These are phyloP conservation scores for Spongilla lacustris DNA, from an alignment of 37 sponge, comb jelly and placozoan species.

Conservation along the genomic window DNA sequence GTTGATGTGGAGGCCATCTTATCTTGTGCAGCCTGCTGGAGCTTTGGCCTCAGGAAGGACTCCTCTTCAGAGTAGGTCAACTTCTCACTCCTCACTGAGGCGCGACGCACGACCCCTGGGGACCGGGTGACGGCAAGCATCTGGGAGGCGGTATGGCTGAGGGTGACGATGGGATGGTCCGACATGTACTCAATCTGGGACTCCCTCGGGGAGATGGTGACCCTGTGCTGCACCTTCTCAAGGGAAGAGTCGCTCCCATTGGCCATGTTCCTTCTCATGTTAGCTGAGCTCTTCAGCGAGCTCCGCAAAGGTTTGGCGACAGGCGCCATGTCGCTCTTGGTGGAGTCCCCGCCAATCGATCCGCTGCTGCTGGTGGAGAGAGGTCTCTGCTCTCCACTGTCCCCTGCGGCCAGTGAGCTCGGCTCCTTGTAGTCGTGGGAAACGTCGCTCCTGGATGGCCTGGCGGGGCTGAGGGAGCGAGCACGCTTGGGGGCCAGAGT, in stretches of 20 bases:
- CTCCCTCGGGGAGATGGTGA: conserved; percentile 49
- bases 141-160: background rate
- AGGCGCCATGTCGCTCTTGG: background rate
- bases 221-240: conserved; percentile 9
- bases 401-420: background rate
- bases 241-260: background rate
- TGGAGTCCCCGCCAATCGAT: background rate
- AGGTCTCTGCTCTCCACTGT: too few relatives aligned
- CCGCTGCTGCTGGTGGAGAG: conserved; percentile 13
- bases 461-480: conserved; percentile 68
- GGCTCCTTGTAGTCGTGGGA: background rate
- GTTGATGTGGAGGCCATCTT: conserved; percentile 20
- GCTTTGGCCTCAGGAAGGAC: conserved; percentile 12
- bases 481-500: conserved; percentile 23
- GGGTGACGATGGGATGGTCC: conserved; percentile 9
- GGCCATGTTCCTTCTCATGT: conserved; percentile 10
- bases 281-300: background rate
- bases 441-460: background rate
- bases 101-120: background rate
- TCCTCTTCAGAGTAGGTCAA: conserved; percentile 29
- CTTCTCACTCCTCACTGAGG: conserved; percentile 28
- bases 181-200: conserved; percentile 31
- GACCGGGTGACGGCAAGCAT: background rate
- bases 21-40: background rate
- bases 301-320: conserved; percentile 34